A percentile compares a stretch with the other conserved stretches of the same genome.
phyloP scores from a whole-genome alignment of 2,113 vertebrate species.

The Pelusios castaneus region DNA sequence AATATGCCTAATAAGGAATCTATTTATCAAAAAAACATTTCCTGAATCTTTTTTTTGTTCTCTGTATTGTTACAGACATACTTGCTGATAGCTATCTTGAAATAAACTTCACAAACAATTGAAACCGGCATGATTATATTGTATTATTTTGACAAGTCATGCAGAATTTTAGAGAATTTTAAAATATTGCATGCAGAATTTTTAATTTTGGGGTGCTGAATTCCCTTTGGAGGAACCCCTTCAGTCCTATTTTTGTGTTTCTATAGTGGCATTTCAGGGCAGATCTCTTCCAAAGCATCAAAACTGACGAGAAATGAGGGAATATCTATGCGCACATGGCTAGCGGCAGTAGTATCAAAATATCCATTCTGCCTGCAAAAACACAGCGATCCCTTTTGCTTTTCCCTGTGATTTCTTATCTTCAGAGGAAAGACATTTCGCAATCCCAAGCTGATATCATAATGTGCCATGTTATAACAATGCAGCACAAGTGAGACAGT shows the following conservation, averaged over 20 bases:
- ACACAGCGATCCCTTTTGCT: fast-evolving
- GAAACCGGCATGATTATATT: neutral
- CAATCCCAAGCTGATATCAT: neutral
- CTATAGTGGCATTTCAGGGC: neutral
- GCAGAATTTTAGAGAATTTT: neutral
- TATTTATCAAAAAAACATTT: neutral
- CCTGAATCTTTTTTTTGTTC: neutral
- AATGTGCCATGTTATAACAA: neutral
- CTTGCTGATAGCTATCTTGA: neutral
- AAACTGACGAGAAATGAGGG: neutral
- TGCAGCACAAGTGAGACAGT: neutral
- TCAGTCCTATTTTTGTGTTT: neutral
- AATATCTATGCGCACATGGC: neutral
- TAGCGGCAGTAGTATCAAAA: neutral
- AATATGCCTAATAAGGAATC: neutral
- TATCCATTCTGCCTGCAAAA: neutral
- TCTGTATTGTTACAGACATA: neutral
- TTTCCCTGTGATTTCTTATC: neutral
- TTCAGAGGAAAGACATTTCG: neutral
- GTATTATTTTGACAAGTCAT: neutral
- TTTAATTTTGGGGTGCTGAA: neutral
- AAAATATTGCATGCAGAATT: neutral
- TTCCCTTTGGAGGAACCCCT: neutral
- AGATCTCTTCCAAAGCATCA: neutral
- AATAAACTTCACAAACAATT: neutral